Evolutionary conservation across 2,113 vertebrate genomes (phyloP), one percentile per base, ranked within the genome.

Genomic region (Jacana jacana): DNA sequence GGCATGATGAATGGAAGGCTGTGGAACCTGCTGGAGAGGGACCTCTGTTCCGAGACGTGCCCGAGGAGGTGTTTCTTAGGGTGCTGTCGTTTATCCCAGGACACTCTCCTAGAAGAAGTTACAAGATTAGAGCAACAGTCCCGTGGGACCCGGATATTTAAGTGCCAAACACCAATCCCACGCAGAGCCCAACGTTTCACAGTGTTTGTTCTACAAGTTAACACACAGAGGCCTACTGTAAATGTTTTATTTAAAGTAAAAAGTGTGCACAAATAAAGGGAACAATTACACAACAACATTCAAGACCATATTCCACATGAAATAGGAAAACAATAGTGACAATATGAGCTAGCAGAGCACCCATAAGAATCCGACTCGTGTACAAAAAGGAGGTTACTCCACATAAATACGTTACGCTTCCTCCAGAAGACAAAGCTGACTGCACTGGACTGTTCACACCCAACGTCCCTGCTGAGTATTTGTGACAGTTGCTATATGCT

Each of bases 231-330:
- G 55, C 79, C 88, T 89, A 95, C 91, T 96, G 78, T 75, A 97
- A 97, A 97, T 94, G 92, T 97, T 98, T 98, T 98, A 98, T 98
- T 98, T 97, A 90, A 97, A 97, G 89, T 97, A 90, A 97, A 97
- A 98, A 98, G 87, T 97, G 93, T 97, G 96, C 93, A 98, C 97
- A 98, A 97, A 98, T 96, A 97, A 94, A 98, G 51, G 95, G 87
- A 94, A 96, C 68, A 94, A 92, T 95, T 96, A 97, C 58, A 95
- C 93, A 96, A 96, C 83, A 84, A 94, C 5, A 1, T 89, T 89
- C 73, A 95, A 94, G 95, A 96, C 82, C 91, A 78, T 85, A 92
- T 94, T 97, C 93, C 93, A 87, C 77, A 94, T 31, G 75, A 97
- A 97, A 96, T 75, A 95, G 51, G 90, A 95, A 79, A 95, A 96